These are phyloP conservation scores for Parambassis ranga DNA, from an alignment of 2,797 vertebrate species.

Conservation along the genomic window DNA sequence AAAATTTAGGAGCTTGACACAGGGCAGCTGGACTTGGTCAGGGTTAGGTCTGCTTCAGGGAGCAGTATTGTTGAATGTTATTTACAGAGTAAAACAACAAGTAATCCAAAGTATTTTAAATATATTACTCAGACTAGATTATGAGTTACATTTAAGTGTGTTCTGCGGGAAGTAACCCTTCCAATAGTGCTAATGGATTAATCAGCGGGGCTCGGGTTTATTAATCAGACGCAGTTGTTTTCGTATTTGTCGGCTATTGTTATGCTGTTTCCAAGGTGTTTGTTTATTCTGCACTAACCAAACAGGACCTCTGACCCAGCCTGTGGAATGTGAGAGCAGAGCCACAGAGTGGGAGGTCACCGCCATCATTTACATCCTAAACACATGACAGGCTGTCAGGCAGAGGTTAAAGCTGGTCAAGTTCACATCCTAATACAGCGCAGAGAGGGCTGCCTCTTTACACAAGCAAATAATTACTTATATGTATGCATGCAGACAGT, in stretches of 20 bases:
- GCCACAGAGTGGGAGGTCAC: conserved; percentile 58
- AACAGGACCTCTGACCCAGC: conserved; percentile 53
- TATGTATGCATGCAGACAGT: not conserved
- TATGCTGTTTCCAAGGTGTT: conserved; percentile 42
- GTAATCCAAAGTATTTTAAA: too few relatives aligned
- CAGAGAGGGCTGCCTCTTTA: conserved; percentile 11
- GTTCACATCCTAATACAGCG: conserved; percentile 63
- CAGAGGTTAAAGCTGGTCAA: conserved; percentile 68
- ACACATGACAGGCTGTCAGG: conserved; percentile 68
- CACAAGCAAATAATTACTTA: conserved; percentile 6
- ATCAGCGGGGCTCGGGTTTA: not conserved
- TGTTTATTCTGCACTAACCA: conserved; percentile 56
- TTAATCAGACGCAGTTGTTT: conserved; percentile 26
- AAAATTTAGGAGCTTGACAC: too few relatives aligned
- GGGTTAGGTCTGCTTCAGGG: too few relatives aligned
- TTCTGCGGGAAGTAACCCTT: too few relatives aligned
- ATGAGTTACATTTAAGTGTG: too few relatives aligned
- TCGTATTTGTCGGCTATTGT: conserved; percentile 17
- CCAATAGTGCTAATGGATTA: not conserved
- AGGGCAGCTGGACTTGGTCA: too few relatives aligned
- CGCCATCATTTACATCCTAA: conserved; percentile 71
- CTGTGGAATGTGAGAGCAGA: conserved; percentile 56
- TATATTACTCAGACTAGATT: too few relatives aligned
- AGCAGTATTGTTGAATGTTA: too few relatives aligned
- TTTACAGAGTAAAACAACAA: too few relatives aligned